These are phyloP conservation scores for Clinocottus analis DNA, from an alignment of 2,113 vertebrate genomes.

Conservation along the genomic window DNA sequence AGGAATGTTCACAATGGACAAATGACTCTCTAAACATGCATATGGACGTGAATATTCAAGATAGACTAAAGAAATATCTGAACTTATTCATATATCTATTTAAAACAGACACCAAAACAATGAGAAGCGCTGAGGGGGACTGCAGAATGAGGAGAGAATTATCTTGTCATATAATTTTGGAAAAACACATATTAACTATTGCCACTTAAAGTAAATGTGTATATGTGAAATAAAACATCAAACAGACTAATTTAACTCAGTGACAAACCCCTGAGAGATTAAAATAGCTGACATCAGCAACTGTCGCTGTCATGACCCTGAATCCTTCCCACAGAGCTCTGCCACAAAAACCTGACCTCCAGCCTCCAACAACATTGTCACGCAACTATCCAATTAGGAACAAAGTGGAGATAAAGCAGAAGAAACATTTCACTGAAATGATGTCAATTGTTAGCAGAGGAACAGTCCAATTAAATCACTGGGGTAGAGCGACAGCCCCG, in stretches of 20 bases:
- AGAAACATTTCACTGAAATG: constrained; percentile 59
- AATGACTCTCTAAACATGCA: not conserved
- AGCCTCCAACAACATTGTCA: constrained; percentile 32
- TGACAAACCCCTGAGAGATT: not conserved
- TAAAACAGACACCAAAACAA: not conserved
- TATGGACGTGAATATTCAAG: no score
- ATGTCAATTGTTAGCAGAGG: constrained; percentile 63
- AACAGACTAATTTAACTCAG: not conserved
- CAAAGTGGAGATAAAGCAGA: constrained; percentile 59
- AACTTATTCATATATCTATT: not conserved
- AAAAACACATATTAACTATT: not conserved
- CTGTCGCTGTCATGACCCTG: constrained; percentile 39
- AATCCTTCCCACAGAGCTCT: constrained; percentile 40
- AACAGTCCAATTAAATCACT: constrained; percentile 73
- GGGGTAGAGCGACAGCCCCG: constrained; percentile 46
- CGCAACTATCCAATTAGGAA: constrained; percentile 65
- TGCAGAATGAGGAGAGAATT: not conserved
- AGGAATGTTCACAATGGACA: not conserved
- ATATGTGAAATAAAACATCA: not conserved
- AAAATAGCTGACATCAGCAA: constrained; percentile 21
- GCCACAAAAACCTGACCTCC: constrained; percentile 36
- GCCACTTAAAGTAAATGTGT: not conserved
- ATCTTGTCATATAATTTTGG: not conserved
- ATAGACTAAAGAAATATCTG: not conserved
- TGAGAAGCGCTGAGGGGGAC: not conserved